Evolutionary conservation across 1,140 invertebrate species (phyloP), one percentile per base, ranked within the genome.

Genomic region (Leguminivora glycinivorella): DNA sequence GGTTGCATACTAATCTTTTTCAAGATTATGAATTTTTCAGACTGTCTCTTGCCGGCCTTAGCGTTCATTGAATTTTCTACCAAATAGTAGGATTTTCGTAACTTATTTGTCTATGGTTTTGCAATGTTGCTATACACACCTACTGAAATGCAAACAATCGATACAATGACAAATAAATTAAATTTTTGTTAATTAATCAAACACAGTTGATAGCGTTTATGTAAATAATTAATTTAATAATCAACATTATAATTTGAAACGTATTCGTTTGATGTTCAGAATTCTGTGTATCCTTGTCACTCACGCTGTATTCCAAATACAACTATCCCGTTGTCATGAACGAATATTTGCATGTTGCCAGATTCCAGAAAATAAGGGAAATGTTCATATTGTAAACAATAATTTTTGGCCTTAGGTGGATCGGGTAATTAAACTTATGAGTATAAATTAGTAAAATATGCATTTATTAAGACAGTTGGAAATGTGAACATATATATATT

Each of bases 41-140:
- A n/a, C n/a, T n/a, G n/a, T n/a, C n/a, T n/a, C n/a, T 31, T 31
- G 29, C 29, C 7, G 29, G n/a, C 10, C 10, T n/a, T 43, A n/a
- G 14, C 40, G 40, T 17, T 43, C n/a, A n/a, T 43, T 22, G 17
- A 14, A 43, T 12, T 68, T 68, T 47, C 10, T 43, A 68, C 40
- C 19, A 43, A 68, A 43, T 47, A 68, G 67, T 43, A 63, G 24
- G 25, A 29, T 29, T 29, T 63, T 63, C 17, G n/a, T 63, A 34
- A 29, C 17, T n/a, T 12, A n/a, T 19, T 17, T 63, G n/a, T 63
- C 58, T 63, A 29, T 26, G 25, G 58, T 29, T 63, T 63, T 5
- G 26, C 19, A 63, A 63, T 63, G 58, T 63, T 63, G 58, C 58
- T 63, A 63, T 63, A 19, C 19, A 34, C 19, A 29, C 26, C 17